Evolutionary conservation across 1,140 invertebrate genomes (phyloP), one percentile per base, ranked within the genome.

Genomic region (Orchestia grillus): DNA sequence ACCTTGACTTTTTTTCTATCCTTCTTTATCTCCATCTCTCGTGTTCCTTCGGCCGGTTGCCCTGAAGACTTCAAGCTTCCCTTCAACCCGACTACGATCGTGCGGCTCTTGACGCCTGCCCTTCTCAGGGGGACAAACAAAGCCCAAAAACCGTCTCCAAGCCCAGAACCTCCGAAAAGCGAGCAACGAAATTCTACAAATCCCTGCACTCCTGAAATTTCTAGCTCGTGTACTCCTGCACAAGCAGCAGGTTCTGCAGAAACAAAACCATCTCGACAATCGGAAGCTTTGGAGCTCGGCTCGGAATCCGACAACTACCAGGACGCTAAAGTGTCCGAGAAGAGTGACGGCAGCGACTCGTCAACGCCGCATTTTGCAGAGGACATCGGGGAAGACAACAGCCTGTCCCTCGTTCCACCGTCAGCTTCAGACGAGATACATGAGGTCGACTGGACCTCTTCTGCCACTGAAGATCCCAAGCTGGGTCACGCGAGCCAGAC

Each of bases 51-150:
- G 88, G 41, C 36, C 88, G 88, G 15, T 11, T 94, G 43, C 92
- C 16, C 40, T 15, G 47, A 45, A 94, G 92, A 94, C 40, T 94
- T 94, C 92, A 94, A 94, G 44, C 92, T 94, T 15, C 92, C 92
- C 92, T 94, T 94, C 92, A 94, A 44, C 44, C 8, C 92, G 11
- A 94, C 92, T 94, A 47, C 92, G 44, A 94, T 94, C 41, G 92
- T 94, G 44, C 92, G 92, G 16, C 92, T 94, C 43, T 44, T 94
- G 19, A 94, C 92, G 6, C 92, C 92, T 36, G 28, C 92, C 19
- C 41, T 94, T n/a, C 92, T 94, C 43, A 94, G 44, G 47, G 36
- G 43, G 4, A 94, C 45, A 94, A 44, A 94, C 92, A 44, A 44
- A 36, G 23, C 92, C 44, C 92, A 42, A 44, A 94, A 94, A 94